Percentiles rank a stretch among this genome's conserved stretches.
These are phyloP conservation scores for Ptilorrhoa leucosticta DNA, from an alignment of 2,113 vertebrate genomes.

Conservation along the genomic window DNA sequence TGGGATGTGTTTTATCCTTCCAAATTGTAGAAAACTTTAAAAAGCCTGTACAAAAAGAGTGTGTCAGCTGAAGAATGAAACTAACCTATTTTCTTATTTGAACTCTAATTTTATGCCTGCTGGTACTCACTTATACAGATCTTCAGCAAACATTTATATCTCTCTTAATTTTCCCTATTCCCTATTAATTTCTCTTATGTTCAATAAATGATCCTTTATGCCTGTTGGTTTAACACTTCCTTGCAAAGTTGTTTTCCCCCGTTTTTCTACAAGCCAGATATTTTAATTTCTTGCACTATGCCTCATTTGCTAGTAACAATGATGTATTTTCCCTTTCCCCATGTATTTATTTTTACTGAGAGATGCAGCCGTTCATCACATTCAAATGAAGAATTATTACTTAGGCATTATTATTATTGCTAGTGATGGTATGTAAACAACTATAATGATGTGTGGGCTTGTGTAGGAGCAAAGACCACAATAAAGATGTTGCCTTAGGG, in stretches of 20 bases:
- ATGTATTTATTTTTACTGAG: conserved; percentile 57
- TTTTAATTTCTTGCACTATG: conserved; percentile 56
- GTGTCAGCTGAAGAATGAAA: not conserved
- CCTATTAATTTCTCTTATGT: conserved; percentile 31
- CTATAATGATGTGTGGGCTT: conserved; percentile 56
- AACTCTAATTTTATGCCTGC: conserved; percentile 31
- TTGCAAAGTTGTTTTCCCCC: not conserved
- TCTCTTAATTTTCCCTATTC: conserved; percentile 42
- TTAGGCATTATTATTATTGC: conserved; percentile 62
- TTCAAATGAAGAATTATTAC: conserved; percentile 62
- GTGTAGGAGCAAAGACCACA: conserved; percentile 53
- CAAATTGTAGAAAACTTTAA: not conserved
- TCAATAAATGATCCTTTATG: conserved; percentile 4
- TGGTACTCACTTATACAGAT: conserved; percentile 27
- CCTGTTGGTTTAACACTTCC: conserved; percentile 19
- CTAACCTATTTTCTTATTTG: not conserved
- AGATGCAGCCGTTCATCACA: conserved; percentile 46
- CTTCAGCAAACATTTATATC: conserved; percentile 31
- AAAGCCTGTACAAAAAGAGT: not conserved
- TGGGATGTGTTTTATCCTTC: not conserved
- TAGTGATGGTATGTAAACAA: conserved; percentile 60
- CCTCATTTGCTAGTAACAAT: conserved; percentile 62
- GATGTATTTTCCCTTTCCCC: conserved; percentile 49
- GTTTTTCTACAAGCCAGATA: conserved; percentile 11
- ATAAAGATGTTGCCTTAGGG: conserved; percentile 31